A percentile compares a stretch with the other conserved stretches of the same genome.
phyloP scores from a whole-genome alignment of 1,140 invertebrate genomes.

The Dendrolimus punctatus region DNA sequence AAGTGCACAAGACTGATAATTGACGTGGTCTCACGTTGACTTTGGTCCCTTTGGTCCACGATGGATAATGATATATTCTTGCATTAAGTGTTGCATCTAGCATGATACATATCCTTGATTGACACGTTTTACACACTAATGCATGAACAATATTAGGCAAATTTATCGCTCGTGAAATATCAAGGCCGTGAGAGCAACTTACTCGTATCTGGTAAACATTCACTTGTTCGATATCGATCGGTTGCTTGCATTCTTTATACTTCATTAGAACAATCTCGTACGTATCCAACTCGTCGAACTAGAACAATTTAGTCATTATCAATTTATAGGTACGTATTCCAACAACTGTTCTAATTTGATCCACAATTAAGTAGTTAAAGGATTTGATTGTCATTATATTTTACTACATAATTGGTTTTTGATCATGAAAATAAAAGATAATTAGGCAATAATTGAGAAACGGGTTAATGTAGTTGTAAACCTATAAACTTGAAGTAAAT shows the following conservation, averaged over 20 bases:
- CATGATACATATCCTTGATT: too few species aligned
- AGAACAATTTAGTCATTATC: constrained; percentile 14
- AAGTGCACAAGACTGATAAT: too few species aligned
- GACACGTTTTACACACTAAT: too few species aligned
- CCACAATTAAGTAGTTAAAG: constrained; percentile 8
- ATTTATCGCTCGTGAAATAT: not conserved
- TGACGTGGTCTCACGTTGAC: too few species aligned
- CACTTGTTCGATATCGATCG: constrained; percentile 1
- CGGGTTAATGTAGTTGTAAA: too few species aligned
- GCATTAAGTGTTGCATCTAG: too few species aligned
- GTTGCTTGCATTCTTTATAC: not conserved
- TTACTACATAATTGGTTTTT: not conserved
- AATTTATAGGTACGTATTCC: not conserved
- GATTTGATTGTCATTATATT: constrained; percentile 2
- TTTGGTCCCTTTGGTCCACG: too few species aligned
- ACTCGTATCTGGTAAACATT: not conserved
- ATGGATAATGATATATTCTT: too few species aligned
- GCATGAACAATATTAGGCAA: too few species aligned
- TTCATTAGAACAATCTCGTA: constrained; percentile 2
- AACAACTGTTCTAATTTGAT: constrained; percentile 4
- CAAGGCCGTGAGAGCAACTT: not conserved
- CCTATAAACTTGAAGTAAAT: too few species aligned
- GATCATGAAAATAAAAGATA: too few species aligned
- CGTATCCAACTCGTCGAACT: not conserved
- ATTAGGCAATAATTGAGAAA: too few species aligned